Base-by-base conservation (phyloP, 2,888 invertebrate genomes). In the Polydesmus complanatus region DNA sequence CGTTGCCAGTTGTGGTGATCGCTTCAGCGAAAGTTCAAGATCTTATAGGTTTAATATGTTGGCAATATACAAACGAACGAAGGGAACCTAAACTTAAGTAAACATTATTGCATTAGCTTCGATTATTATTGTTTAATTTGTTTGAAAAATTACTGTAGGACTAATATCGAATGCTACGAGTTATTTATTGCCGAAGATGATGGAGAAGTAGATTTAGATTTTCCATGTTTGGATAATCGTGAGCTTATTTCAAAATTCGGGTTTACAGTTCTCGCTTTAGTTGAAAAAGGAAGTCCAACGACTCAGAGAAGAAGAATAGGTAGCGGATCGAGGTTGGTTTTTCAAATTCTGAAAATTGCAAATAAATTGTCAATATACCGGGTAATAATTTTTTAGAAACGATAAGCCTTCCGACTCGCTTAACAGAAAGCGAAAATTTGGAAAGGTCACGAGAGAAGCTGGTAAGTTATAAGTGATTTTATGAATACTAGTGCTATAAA, bases 171-270 rank as follows among this genome's bases (percentile, higher is more conserved):
- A 78, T 77, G 84, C 69, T 95, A 92, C 73, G 89, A 90, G 52
- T 79, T 96, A 60, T 91, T 88, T 71, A 91, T 96, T 73, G 93
- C 91, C 26, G 96, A 96, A 75, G 95, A 96, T 70, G 93, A 94
- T 71, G 96, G 95, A 1, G 94, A 94, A 76, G 87, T 92, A 1
- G 93, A 93, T 74, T 81, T 82, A 75, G 95, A 93, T 68, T 94
- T 97, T 72, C 94, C 95, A 0, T 86, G 88, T 67, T 78, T 97
- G 14, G 93, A 94, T 71, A 80, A 85, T 18, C 81, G 83, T 63
- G 95, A 96, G 74, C 85, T 86, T 1, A 88, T 95, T 67, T 86
- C 88, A 0, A 95, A 95, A 74, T 96, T 94, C 74, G 91, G 91
- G 27, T 94, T 96, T 73, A 83, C 83, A 14, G 87, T 87, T 68